phyloP scores from a whole-genome alignment of 1,140 invertebrate species.

The Melanaphis sacchari region DNA sequence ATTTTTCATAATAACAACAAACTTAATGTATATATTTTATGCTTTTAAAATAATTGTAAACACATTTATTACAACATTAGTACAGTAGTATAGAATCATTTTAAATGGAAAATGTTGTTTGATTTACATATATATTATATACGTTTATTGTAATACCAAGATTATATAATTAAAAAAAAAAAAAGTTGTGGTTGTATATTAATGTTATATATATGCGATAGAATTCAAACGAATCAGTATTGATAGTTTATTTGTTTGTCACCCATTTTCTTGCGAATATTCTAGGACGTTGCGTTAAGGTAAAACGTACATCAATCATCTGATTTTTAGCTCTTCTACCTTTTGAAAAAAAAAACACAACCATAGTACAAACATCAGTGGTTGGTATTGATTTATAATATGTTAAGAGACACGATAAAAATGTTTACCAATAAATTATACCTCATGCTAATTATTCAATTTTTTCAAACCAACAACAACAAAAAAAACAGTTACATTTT shows the following conservation, averaged over 20 bases:
- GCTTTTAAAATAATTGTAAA: not conserved
- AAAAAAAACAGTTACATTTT: too few relatives aligned
- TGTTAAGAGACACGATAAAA: too few relatives aligned
- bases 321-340: too few relatives aligned
- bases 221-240: not conserved
- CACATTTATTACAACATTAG: not conserved
- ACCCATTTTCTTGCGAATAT: not conserved
- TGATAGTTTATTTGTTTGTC: not conserved
- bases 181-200: not conserved
- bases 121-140: not conserved
- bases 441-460: too few relatives aligned
- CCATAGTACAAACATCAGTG: too few relatives aligned
- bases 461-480: too few relatives aligned
- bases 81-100: not conserved
- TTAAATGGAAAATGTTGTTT: not conserved
- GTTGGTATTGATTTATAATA: too few relatives aligned
- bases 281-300: too few relatives aligned
- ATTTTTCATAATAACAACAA: not conserved
- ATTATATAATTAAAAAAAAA: not conserved
- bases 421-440: too few relatives aligned
- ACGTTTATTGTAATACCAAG: not conserved
- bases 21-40: not conserved
- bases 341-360: too few relatives aligned
- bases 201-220: not conserved
- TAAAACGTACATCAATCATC: too few relatives aligned